Evolutionary conservation across 1,140 invertebrate genomes (phyloP).

Genomic region (Trachymyrmex cornetzi): DNA sequence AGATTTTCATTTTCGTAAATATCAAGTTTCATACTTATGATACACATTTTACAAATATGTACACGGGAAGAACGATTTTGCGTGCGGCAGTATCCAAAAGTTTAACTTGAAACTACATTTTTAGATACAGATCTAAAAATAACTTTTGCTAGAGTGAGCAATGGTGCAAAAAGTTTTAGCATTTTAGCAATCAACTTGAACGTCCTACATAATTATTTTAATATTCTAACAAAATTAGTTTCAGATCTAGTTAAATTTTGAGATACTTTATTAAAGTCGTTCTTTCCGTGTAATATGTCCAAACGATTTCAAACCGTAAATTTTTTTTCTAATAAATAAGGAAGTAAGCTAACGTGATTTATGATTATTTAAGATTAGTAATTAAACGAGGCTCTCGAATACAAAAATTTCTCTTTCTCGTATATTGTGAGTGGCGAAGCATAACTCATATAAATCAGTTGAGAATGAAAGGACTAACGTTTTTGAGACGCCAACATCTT

Average conservation of each 20-base stretch:
- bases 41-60: not conserved
- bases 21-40: not conserved
- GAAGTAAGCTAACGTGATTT: not conserved
- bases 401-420: slow-evolving; percentile 5
- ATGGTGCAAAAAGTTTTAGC: too few relatives aligned
- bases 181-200: too few relatives aligned
- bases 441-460: slow-evolving; percentile 40
- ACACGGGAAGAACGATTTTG: too few relatives aligned
- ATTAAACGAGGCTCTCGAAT: not conserved
- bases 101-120: too few relatives aligned
- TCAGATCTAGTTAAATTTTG: too few relatives aligned
- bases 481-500: slow-evolving; percentile 45
- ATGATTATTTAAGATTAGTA: not conserved
- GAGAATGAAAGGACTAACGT: slow-evolving; percentile 27
- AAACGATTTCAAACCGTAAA: not conserved
- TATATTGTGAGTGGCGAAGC: not conserved
- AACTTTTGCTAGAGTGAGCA: too few relatives aligned
- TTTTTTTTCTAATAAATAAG: not conserved
- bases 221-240: too few relatives aligned
- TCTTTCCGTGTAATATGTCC: not conserved
- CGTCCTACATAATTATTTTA: too few relatives aligned
- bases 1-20: not conserved
- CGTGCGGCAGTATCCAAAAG: too few relatives aligned
- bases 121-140: too few relatives aligned
- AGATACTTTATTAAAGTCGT: too few relatives aligned